phyloP scores from a whole-genome alignment of 1,140 invertebrate genomes.

The Papilio aristodemus region DNA sequence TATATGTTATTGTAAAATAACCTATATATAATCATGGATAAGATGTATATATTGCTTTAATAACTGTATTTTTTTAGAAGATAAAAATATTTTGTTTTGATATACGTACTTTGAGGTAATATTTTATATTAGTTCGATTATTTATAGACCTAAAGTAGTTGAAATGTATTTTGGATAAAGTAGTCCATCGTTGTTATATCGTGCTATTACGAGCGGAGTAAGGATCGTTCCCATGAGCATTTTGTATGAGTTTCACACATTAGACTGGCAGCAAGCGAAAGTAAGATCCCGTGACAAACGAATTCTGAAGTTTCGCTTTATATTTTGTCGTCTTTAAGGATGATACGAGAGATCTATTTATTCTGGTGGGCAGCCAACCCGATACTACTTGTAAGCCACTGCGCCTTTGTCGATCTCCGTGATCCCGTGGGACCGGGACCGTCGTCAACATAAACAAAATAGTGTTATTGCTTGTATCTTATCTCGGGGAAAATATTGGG shows the following conservation, averaged over 20 bases:
- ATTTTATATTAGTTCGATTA: conserved; percentile 32
- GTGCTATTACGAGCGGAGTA: conserved; percentile 50
- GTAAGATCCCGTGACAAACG: conserved; percentile 46
- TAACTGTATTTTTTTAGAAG: background rate
- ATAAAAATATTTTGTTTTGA: background rate
- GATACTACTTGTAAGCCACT: conserved; percentile 65
- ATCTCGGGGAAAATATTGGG: conserved; percentile 65
- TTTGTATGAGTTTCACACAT: conserved; percentile 55
- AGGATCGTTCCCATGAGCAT: conserved; percentile 54
- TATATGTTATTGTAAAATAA: too few species aligned
- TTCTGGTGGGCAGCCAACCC: conserved; percentile 42
- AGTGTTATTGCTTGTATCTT: conserved; percentile 71
- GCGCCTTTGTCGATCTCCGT: conserved; percentile 54
- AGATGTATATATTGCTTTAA: too few species aligned
- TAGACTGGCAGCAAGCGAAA: conserved; percentile 44
- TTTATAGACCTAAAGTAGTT: conserved; percentile 18
- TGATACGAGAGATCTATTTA: background rate
- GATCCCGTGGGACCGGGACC: conserved; percentile 58
- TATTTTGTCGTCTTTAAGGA: background rate
- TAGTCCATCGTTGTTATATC: conserved; percentile 56
- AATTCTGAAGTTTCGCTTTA: conserved; percentile 34
- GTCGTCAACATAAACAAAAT: conserved; percentile 76
- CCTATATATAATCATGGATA: too few species aligned
- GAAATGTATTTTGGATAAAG: conserved; percentile 36
- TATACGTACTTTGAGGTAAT: conserved; percentile 20